Percentiles rank a stretch among this genome's conserved stretches.
phyloP scores from a whole-genome alignment of 64 coral and sea anemone genomes.

The Anthopleura sola region DNA sequence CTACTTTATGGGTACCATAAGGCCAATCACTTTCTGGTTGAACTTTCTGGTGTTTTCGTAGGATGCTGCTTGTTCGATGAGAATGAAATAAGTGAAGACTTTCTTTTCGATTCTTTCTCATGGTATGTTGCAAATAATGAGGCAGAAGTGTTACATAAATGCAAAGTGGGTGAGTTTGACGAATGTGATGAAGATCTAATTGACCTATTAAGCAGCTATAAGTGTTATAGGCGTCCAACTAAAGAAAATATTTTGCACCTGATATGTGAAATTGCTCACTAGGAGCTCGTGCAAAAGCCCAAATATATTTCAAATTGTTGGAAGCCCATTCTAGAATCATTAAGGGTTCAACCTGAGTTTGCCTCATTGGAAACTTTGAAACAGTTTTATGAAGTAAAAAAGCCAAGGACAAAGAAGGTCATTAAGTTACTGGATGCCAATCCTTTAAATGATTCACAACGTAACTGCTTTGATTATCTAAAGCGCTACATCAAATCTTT shows the following conservation, averaged over 20 bases:
- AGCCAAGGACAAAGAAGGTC: conserved; percentile 55
- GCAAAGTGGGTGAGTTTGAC: conserved; percentile 21
- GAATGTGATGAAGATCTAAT: conserved; percentile 30
- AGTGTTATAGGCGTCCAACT: conserved; percentile 6
- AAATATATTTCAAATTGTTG: conserved; percentile 45
- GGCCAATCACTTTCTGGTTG: conserved; percentile 53
- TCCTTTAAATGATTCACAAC: conserved; percentile 41
- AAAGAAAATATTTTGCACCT: conserved; percentile 37
- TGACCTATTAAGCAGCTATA: conserved; percentile 8
- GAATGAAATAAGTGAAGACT: conserved; percentile 3
- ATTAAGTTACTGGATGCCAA: conserved; percentile 37
- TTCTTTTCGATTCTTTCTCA: conserved; percentile 30
- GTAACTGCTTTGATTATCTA: conserved; percentile 49
- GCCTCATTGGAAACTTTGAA: conserved; percentile 39
- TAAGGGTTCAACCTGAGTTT: conserved; percentile 41
- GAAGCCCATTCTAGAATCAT: conserved; percentile 44
- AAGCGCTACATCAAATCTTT: conserved; percentile 58
- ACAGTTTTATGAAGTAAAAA: conserved; percentile 51
- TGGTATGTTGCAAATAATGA: conserved; percentile 33
- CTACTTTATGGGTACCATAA: conserved; percentile 43
- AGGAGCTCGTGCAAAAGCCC: conserved; percentile 12
- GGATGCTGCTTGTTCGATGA: conserved; percentile 32
- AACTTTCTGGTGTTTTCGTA: conserved; percentile 11
- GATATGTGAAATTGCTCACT: conserved; percentile 15
- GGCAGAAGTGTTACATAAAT: conserved; percentile 20